phyloP scores from a whole-genome alignment of 2,888 invertebrate genomes.

The Campopleginae sp. region DNA sequence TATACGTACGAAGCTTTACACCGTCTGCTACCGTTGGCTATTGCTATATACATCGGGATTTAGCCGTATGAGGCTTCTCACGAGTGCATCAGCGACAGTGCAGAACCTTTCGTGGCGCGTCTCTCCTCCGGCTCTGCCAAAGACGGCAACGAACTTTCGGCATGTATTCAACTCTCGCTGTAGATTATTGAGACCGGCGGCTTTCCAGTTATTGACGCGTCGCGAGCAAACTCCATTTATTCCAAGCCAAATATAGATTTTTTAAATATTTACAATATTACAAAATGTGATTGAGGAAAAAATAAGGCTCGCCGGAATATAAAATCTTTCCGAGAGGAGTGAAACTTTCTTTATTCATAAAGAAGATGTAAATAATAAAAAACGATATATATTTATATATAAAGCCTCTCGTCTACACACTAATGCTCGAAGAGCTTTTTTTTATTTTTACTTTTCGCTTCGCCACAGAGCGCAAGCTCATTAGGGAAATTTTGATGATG shows the following conservation, averaged over 20 bases:
- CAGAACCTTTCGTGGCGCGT: slow-evolving; percentile 22
- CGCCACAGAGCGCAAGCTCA: slow-evolving; percentile 69
- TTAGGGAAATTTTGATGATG: slow-evolving; percentile 74
- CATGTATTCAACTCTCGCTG: background rate
- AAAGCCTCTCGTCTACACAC: background rate
- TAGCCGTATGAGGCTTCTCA: slow-evolving; percentile 58
- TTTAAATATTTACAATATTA: background rate
- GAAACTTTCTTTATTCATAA: slow-evolving; percentile 1
- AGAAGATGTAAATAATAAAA: slow-evolving; percentile 20
- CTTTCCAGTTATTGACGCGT: slow-evolving; percentile 9
- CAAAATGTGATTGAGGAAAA: background rate
- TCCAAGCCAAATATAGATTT: background rate
- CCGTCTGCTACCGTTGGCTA: slow-evolving; percentile 2
- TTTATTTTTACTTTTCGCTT: slow-evolving; percentile 21
- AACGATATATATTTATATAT: slow-evolving; percentile 8
- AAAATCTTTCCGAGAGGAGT: background rate
- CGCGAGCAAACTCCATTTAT: background rate
- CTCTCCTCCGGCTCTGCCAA: slow-evolving; percentile 26
- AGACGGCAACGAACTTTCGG: slow-evolving; percentile 19
- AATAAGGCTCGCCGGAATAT: background rate
- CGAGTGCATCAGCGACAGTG: slow-evolving; percentile 56
- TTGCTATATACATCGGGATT: slow-evolving; percentile 47
- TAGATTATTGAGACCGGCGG: background rate
- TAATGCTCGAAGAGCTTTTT: slow-evolving; percentile 33
- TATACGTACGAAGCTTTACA: slow-evolving; percentile 2